Percentiles rank a stretch among this genome's conserved stretches.
Conservation (phyloP, 2,797 vertebrate species). For the Hydrolagus colliei region DNA sequence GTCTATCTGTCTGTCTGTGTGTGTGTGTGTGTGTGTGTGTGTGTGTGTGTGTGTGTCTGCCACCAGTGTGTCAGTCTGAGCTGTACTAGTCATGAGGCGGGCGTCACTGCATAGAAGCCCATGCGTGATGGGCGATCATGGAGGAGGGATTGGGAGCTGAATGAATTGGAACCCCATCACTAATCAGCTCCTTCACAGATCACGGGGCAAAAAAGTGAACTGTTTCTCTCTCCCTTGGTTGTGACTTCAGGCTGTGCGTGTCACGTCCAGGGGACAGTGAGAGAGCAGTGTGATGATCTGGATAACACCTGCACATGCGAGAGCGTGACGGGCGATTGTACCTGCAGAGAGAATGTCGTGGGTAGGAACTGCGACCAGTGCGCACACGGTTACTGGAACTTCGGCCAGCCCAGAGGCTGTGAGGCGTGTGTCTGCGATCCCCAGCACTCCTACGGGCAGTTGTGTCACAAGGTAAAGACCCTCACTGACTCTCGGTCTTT, state of each 20-base stretch:
- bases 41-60: too few species aligned
- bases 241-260: conserved; percentile 61
- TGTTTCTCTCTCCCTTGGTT: too few species aligned
- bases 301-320: conserved; percentile 59
- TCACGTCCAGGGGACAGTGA: conserved; percentile 56
- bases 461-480: conserved; percentile 68
- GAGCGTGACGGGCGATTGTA: conserved; percentile 56
- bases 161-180: too few species aligned
- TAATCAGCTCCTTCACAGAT: too few species aligned
- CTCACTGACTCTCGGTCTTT: neutral
- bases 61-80: too few species aligned
- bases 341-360: conserved; percentile 60
- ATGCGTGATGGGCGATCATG: too few species aligned
- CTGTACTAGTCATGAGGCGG: too few species aligned
- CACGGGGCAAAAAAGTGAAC: too few species aligned
- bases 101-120: too few species aligned
- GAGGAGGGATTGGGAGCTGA: too few species aligned
- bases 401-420: conserved; percentile 61
- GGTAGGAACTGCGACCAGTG: conserved; percentile 70
- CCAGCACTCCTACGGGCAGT: conserved; percentile 44
- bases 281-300: conserved; percentile 41
- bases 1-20: neutral
- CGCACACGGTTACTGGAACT: conserved; percentile 67
- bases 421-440: conserved; percentile 63
- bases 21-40: too few species aligned